Evolutionary conservation across 2,888 invertebrate species (phyloP).

Genomic region (Erebia aethiops): DNA sequence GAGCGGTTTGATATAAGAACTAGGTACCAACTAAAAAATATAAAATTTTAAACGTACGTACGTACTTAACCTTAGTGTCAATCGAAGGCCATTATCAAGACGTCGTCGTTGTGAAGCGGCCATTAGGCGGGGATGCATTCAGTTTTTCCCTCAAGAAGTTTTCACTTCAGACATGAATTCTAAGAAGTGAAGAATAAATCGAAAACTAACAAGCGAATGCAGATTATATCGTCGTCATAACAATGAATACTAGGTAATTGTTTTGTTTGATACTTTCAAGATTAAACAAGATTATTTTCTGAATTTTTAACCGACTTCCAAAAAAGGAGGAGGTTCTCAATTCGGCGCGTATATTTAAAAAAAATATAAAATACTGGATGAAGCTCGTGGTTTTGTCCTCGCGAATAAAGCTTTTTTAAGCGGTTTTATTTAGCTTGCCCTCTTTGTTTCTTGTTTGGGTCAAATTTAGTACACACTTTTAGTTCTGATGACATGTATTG

Average conservation of each 20-base stretch:
- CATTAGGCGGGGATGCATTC: slow-evolving; percentile 20
- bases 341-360: no score
- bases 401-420: no score
- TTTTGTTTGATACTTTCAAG: not conserved
- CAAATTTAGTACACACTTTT: no score
- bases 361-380: no score
- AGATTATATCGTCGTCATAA: slow-evolving; percentile 5
- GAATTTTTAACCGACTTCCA: no score
- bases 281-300: not conserved
- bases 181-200: slow-evolving; percentile 21
- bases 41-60: not conserved
- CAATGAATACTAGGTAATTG: not conserved
- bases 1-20: no score
- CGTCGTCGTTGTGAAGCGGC: slow-evolving; percentile 3
- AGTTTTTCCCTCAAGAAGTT: slow-evolving; percentile 9
- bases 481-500: no score
- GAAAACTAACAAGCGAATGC: slow-evolving; percentile 21
- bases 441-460: no score
- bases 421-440: no score
- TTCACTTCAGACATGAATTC: slow-evolving; percentile 20
- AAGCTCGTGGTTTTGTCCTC: no score
- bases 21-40: no score
- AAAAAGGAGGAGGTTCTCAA: no score
- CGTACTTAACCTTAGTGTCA: slow-evolving; percentile 12
- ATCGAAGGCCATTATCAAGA: slow-evolving; percentile 15